phyloP scores from a whole-genome alignment of 2,888 invertebrate genomes.

The Steinernema scapterisci region DNA sequence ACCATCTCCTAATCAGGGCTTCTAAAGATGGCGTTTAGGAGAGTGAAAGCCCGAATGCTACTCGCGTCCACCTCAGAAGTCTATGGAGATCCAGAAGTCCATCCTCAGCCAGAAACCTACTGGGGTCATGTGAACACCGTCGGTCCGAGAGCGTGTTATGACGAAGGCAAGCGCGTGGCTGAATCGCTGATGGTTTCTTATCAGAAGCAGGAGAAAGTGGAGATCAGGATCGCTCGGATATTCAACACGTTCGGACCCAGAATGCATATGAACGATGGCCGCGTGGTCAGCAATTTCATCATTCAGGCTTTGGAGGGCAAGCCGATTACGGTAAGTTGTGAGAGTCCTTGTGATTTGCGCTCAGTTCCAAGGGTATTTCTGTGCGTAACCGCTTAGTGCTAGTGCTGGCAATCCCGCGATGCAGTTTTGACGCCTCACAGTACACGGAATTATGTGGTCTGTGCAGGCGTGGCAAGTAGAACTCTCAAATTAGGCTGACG shows the following conservation, averaged over 20 bases:
- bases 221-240: slow-evolving; percentile 93
- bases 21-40: slow-evolving; percentile 41
- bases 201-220: slow-evolving; percentile 89
- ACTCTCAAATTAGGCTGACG: too few species aligned
- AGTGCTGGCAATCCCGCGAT: too few species aligned
- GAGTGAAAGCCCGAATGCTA: slow-evolving; percentile 65
- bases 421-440: too few species aligned
- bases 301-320: slow-evolving; percentile 92
- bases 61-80: slow-evolving; percentile 98
- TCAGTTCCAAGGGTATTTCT: too few species aligned
- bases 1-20: too few species aligned
- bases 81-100: slow-evolving; percentile 92
- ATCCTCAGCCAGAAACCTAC: slow-evolving; percentile 89
- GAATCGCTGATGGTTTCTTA: slow-evolving; percentile 96
- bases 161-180: slow-evolving; percentile 97
- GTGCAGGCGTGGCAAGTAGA: too few species aligned
- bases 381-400: too few species aligned
- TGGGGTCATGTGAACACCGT: slow-evolving; percentile 99
- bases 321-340: slow-evolving; percentile 80
- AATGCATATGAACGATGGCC: slow-evolving; percentile 98
- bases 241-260: slow-evolving; percentile 98
- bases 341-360: neutral
- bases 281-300: slow-evolving; percentile 98
- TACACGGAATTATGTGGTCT: too few species aligned
- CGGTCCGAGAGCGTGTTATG: slow-evolving; percentile 86